Evolutionary conservation across 2,888 invertebrate genomes (phyloP).

Genomic region (Nebria salina): DNA sequence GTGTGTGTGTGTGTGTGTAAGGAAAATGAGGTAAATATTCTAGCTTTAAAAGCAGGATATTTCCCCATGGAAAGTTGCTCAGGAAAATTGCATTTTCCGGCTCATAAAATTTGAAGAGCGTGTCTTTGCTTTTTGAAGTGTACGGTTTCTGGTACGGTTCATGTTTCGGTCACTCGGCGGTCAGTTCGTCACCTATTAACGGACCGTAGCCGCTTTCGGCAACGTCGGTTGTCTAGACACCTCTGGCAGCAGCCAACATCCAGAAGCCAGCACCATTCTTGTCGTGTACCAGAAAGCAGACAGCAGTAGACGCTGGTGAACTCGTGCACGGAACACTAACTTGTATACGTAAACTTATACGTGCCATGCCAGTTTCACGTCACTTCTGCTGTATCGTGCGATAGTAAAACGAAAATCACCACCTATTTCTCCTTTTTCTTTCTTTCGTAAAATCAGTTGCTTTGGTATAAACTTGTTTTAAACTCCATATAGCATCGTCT

Average conservation of each 20-base stretch:
- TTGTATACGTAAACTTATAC: neutral
- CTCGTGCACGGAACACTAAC: neutral
- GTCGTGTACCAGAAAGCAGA: neutral
- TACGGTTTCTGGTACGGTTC: slow-evolving; percentile 38
- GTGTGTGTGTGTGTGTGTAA: slow-evolving; percentile 30
- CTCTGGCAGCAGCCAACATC: neutral
- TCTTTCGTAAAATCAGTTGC: slow-evolving; percentile 34
- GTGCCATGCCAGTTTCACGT: neutral
- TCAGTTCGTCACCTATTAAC: slow-evolving; percentile 47
- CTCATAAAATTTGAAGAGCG: slow-evolving; percentile 57
- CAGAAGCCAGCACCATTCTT: neutral
- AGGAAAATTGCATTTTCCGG: slow-evolving; percentile 58
- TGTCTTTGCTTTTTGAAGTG: slow-evolving; percentile 50
- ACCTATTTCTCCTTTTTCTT: slow-evolving; percentile 23
- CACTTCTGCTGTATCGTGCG: neutral
- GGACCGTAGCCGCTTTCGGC: slow-evolving; percentile 8
- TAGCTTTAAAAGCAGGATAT: slow-evolving; percentile 48
- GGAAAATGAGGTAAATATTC: slow-evolving; percentile 45
- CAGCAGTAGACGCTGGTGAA: neutral
- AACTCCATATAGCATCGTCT: slow-evolving; percentile 25
- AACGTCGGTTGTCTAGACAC: slow-evolving; percentile 6
- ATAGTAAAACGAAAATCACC: slow-evolving; percentile 28
- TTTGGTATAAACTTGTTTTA: slow-evolving; percentile 35
- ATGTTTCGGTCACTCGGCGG: slow-evolving; percentile 48
- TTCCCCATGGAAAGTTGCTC: slow-evolving; percentile 55